phyloP scores from a whole-genome alignment of 2,888 invertebrate genomes.

The Geophilus truncorum region DNA sequence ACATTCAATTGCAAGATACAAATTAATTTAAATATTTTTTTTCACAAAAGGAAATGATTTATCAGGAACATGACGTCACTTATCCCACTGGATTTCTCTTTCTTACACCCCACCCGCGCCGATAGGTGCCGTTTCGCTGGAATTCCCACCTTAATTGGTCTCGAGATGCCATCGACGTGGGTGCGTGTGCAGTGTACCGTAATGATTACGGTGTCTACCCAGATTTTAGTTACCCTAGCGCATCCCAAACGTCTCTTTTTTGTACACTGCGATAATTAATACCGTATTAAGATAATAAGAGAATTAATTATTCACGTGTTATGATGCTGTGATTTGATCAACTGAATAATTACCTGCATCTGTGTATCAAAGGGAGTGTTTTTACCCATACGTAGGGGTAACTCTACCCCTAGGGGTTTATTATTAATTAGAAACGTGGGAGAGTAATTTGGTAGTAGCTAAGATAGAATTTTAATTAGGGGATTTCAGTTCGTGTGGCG shows the following conservation, averaged over 20 bases:
- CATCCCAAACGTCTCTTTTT: not conserved
- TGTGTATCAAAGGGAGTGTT: not conserved
- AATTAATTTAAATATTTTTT: not conserved
- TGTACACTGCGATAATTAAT: not conserved
- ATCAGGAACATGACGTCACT: not conserved
- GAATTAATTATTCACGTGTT: constrained; percentile 4
- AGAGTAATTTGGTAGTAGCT: constrained; percentile 18
- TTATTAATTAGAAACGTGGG: not conserved
- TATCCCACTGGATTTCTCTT: not conserved
- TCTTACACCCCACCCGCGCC: not conserved
- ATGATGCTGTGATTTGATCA: not conserved
- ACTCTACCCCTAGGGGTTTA: not conserved
- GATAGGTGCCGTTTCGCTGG: not conserved
- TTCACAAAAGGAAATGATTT: too few relatives aligned
- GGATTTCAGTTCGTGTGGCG: not conserved
- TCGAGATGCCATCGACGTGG: not conserved
- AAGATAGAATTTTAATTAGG: constrained; percentile 10
- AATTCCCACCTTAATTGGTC: not conserved
- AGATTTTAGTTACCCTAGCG: not conserved
- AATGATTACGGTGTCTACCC: not conserved
- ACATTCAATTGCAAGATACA: not conserved
- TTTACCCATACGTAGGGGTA: not conserved
- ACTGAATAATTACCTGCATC: not conserved
- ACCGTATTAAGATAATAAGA: not conserved
- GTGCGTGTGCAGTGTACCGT: not conserved